Evolutionary conservation across 2,797 vertebrate genomes (phyloP).

Genomic region (Chelonia mydas): DNA sequence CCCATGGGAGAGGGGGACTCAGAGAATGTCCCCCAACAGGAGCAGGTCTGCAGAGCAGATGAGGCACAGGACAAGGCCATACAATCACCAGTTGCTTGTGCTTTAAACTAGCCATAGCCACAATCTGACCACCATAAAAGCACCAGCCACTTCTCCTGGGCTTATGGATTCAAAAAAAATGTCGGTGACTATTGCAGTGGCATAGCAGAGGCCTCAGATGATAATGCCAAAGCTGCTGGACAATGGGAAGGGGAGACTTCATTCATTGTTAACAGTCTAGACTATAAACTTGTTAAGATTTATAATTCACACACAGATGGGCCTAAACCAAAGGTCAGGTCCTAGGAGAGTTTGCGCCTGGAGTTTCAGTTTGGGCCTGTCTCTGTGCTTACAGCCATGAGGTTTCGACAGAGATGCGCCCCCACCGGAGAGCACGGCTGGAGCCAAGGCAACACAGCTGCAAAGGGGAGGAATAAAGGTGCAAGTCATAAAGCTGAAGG

Average conservation of each 20-base stretch:
- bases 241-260: accelerated
- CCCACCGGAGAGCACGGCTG: neutral
- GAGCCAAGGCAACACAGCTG: constrained; percentile 50
- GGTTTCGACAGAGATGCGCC: neutral
- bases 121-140: constrained; percentile 15
- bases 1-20: neutral
- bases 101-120: constrained; percentile 26
- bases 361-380: neutral
- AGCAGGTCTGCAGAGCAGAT: neutral
- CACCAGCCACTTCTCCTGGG: neutral
- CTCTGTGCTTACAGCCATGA: neutral
- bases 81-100: neutral
- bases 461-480: constrained; percentile 60
- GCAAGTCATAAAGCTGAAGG: constrained; percentile 70
- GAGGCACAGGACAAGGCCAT: constrained; percentile 8
- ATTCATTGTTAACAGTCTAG: neutral
- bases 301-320: neutral
- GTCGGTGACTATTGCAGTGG: neutral
- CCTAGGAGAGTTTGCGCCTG: neutral
- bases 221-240: neutral
- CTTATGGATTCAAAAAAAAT: neutral
- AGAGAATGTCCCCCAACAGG: neutral
- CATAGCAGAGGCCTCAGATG: neutral
- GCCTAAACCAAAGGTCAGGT: neutral
- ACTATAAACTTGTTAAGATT: neutral